Evolutionary conservation across 1,140 invertebrate genomes (phyloP).

Genomic region (Sarcophaga bullata): DNA sequence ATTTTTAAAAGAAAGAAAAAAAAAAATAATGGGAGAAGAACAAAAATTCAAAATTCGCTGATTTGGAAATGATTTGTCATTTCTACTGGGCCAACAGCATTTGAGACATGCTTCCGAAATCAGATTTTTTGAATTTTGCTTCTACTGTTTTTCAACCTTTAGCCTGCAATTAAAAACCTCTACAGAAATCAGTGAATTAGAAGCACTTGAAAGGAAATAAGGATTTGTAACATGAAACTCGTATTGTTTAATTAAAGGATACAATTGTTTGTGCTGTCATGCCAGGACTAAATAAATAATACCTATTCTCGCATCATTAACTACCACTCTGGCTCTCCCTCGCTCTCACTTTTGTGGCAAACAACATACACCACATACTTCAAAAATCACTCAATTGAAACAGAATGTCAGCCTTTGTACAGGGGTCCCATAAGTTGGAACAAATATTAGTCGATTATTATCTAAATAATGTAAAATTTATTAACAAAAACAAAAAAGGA

Average conservation of each 20-base stretch:
- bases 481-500: no score
- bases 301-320: no score
- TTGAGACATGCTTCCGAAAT: not conserved
- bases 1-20: no score
- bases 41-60: not conserved
- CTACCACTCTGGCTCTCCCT: not conserved
- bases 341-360: not conserved
- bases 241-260: not conserved
- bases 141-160: no score
- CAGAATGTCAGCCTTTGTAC: not conserved
- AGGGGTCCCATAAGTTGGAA: not conserved
- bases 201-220: not conserved
- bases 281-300: conserved; percentile 3
- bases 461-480: no score
- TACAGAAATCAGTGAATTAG: not conserved
- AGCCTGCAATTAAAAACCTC: not conserved
- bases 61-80: not conserved
- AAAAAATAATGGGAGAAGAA: not conserved
- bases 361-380: not conserved
- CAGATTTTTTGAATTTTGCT: not conserved
- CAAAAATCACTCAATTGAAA: not conserved
- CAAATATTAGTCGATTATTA: not conserved
- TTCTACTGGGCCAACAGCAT: not conserved
- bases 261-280: not conserved
- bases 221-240: conserved; percentile 5